Evolutionary conservation across 2,888 invertebrate genomes (phyloP), one percentile per base, ranked within the genome.

Genomic region (Spatulosminthurus flaviceps): DNA sequence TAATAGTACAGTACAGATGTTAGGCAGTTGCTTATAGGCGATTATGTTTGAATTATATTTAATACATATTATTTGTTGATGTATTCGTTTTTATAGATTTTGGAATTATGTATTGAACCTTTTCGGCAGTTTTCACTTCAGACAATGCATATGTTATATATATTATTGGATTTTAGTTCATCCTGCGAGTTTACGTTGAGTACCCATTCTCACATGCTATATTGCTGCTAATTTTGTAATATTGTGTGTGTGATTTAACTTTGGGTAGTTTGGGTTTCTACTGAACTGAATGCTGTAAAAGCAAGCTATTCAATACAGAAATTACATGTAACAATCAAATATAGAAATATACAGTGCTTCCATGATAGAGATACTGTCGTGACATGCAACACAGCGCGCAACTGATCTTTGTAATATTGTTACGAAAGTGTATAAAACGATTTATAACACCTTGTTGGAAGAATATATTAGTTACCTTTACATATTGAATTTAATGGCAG

Each of bases 11-110:
- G 51, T 51, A 51, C 51, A 51, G 51, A 51, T 51, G 5, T 51
- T 51, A n/a, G 51, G 51, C 51, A 51, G 51, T 51, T 51, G 51
- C 51, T 51, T 51, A 51, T 51, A 51, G 51, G 51, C 51, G n/a
- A 51, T 51, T 51, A 9, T 51, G 51, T 11, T n/a, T 51, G 16
- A 51, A 51, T n/a, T n/a, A n/a, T 51, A 51, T 51, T 19, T 51
- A 51, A 19, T n/a, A n/a, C n/a, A 51, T 51, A 11, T 51, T 19
- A 19, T 51, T 34, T 51, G 51, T 19, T 51, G 51, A 51, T n/a
- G n/a, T n/a, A 51, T 51, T 51, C 16, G 7, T 51, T 51, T 51
- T 19, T 51, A 19, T 51, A 51, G n/a, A 19, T 11, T 51, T 4
- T 51, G 51, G 51, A 51, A 19, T 51, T n/a, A 51, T 11, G 51